Conservation (phyloP, 2,888 invertebrate species). For the Autographa gamma region DNA sequence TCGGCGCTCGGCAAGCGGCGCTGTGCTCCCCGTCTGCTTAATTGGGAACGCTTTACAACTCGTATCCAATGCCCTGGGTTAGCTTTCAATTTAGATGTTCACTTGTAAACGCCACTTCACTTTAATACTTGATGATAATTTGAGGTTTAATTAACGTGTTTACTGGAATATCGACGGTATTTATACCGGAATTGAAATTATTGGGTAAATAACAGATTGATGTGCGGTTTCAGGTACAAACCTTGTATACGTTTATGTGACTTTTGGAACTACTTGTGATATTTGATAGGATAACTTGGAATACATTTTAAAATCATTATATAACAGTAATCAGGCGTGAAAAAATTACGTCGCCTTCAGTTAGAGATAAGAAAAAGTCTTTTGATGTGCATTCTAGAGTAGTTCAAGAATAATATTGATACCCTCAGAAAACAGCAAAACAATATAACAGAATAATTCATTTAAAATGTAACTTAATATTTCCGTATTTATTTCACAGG, state of each 20-base stretch:
- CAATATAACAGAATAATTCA: too few relatives aligned
- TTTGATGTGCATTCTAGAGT: too few relatives aligned
- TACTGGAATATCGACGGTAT: neutral
- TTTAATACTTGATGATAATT: conserved; percentile 41
- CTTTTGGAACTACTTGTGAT: too few relatives aligned
- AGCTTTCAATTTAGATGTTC: conserved; percentile 65
- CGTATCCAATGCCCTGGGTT: conserved; percentile 70
- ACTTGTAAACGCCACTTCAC: conserved; percentile 55
- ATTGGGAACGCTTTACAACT: conserved; percentile 75
- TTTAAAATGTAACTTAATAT: too few relatives aligned
- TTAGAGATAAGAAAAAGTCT: too few relatives aligned
- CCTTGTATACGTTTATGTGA: too few relatives aligned
- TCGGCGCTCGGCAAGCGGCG: conserved; percentile 55
- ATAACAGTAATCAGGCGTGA: too few relatives aligned
- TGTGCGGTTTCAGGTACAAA: neutral
- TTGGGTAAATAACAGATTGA: neutral
- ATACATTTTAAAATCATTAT: too few relatives aligned
- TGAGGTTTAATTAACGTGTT: conserved; percentile 26
- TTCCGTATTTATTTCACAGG: neutral
- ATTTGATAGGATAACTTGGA: too few relatives aligned
- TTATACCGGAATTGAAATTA: neutral
- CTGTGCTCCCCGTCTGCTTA: conserved; percentile 67
- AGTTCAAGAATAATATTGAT: too few relatives aligned
- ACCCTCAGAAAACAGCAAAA: too few relatives aligned
- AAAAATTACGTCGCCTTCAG: too few relatives aligned